Evolutionary conservation across 2,113 vertebrate genomes (phyloP).

Genomic region (Corydoras maculifer): DNA sequence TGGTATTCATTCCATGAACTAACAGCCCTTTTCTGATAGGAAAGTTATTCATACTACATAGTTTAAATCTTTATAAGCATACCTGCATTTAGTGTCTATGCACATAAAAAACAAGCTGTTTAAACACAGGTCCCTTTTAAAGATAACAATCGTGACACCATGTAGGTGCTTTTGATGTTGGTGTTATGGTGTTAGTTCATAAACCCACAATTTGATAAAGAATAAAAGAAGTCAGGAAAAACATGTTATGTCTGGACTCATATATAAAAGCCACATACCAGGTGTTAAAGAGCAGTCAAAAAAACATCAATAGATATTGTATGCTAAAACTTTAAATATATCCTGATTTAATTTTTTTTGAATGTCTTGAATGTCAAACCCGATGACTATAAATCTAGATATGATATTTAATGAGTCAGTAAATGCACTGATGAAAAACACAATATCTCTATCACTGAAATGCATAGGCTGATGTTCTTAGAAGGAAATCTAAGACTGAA

Average conservation of each 20-base stretch:
- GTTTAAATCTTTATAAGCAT: too few relatives aligned
- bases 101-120: not conserved
- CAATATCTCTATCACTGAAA: not conserved
- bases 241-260: constrained; percentile 31
- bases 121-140: constrained; percentile 15
- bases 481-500: constrained; percentile 14
- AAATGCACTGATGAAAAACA: too few relatives aligned
- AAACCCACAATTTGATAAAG: constrained; percentile 1
- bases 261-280: constrained; percentile 19
- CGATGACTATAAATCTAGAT: too few relatives aligned
- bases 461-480: not conserved
- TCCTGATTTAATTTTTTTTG: too few relatives aligned
- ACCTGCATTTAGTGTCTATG: not conserved
- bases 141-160: constrained; percentile 35
- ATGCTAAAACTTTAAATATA: not conserved
- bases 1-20: not conserved
- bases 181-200: constrained; percentile 4
- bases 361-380: too few relatives aligned
- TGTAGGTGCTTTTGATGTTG: constrained; percentile 21
- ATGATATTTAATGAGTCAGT: too few relatives aligned
- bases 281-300: constrained; percentile 17
- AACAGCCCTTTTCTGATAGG: too few relatives aligned
- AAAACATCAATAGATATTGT: not conserved
- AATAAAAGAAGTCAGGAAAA: constrained; percentile 5
- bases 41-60: too few relatives aligned